phyloP scores from a whole-genome alignment of 2,113 vertebrate species.

The Ia io region DNA sequence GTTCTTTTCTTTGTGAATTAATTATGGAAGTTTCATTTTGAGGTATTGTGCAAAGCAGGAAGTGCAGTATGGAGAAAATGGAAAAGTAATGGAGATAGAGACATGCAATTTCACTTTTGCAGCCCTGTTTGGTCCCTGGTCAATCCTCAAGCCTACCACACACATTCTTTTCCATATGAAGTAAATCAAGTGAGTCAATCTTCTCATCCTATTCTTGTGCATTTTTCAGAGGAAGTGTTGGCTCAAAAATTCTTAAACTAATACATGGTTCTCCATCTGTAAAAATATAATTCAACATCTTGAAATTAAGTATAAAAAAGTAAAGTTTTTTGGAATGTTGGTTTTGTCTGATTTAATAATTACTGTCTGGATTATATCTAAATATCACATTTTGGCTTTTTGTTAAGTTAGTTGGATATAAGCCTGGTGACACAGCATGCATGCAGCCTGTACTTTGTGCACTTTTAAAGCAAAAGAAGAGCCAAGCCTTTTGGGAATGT shows the following conservation, averaged over 20 bases:
- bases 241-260: background rate
- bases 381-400: background rate
- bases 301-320: slow-evolving; percentile 38
- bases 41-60: background rate
- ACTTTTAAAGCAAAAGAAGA: slow-evolving; percentile 42
- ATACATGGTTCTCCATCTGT: background rate
- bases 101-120: background rate
- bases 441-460: background rate
- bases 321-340: background rate
- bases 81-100: background rate
- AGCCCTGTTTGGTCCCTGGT: background rate
- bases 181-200: background rate
- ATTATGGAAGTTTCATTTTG: background rate
- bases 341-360: background rate
- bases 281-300: background rate
- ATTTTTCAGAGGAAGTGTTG: background rate
- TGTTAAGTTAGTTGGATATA: background rate
- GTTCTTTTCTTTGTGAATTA: slow-evolving; percentile 43
- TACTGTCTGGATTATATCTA: background rate
- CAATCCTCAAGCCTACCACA: background rate
- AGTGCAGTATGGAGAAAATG: background rate
- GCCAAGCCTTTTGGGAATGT: background rate
- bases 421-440: background rate
- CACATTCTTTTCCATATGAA: slow-evolving; percentile 1
- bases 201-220: slow-evolving; percentile 1